Percentiles rank a stretch among this genome's conserved stretches.
phyloP scores from a whole-genome alignment of 1,140 invertebrate genomes.

The Archegozetes longisetosus region DNA sequence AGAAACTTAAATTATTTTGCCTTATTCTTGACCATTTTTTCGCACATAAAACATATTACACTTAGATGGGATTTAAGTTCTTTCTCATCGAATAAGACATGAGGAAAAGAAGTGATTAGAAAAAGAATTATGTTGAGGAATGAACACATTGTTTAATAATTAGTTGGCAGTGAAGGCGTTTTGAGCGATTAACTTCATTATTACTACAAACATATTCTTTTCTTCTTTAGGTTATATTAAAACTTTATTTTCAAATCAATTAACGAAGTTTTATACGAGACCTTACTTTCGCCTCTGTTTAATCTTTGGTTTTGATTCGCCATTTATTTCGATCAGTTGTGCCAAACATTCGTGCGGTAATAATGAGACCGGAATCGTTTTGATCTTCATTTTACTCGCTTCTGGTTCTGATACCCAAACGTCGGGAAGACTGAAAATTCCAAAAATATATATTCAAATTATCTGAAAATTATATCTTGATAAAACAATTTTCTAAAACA shows the following conservation, averaged over 20 bases:
- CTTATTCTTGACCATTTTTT: no score
- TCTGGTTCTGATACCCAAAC: constrained; percentile 24
- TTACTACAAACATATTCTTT: no score
- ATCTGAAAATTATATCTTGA: no score
- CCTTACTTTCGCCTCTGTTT: neutral
- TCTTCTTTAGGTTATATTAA: no score
- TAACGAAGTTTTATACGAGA: no score
- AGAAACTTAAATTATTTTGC: no score
- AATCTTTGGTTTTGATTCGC: neutral
- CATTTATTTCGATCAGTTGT: neutral
- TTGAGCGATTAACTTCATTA: neutral
- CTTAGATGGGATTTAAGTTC: no score
- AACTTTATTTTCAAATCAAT: no score
- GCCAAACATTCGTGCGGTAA: constrained; percentile 21
- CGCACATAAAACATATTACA: no score
- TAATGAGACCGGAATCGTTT: constrained; percentile 24
- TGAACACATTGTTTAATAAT: neutral
- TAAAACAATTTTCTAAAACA: no score
- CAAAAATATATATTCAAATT: constrained; percentile 16
- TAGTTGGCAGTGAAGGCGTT: neutral
- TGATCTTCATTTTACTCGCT: constrained; percentile 21
- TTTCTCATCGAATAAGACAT: no score
- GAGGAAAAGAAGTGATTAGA: no score
- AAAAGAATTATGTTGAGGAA: neutral
- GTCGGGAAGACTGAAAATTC: constrained; percentile 17